Evolutionary conservation across 1,140 invertebrate genomes (phyloP), one percentile per base, ranked within the genome.

Genomic region (Gonatopus flavifemur): DNA sequence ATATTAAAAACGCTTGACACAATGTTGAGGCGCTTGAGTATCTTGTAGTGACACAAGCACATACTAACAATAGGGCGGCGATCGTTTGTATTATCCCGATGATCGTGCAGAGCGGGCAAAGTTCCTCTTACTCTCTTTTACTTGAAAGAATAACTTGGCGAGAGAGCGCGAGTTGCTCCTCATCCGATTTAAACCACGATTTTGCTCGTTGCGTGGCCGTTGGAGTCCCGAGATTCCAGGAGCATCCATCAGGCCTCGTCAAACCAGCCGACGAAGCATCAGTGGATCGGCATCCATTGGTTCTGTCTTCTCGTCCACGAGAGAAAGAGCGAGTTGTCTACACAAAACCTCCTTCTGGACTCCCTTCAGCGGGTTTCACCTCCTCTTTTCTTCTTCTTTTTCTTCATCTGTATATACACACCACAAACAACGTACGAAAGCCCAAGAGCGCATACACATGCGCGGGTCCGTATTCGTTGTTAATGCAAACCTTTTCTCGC

Each of bases 161-260:
- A n/a, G n/a, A n/a, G n/a, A n/a, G n/a, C 47, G 57, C 57, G 62
- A 56, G 64, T 69, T 51, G 59, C 59, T n/a, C n/a, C n/a, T n/a
- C n/a, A n/a, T n/a, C n/a, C 69, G 70, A 74, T 73, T 75, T 67
- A 70, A 74, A 72, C 64, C 64, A 64, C 62, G 74, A 76, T 76
- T 72, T 74, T 68, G 69, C 66, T 69, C 63, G 69, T 74, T 72
- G 66, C 59, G 54, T 43, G 46, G 20, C 42, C 52, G 61, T 57
- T 64, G 52, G 57, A 68, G 67, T 64, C 72, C 72, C 58, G 63
- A 59, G 69, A 75, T 75, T 69, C 69, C 71, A 69, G 55, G 63
- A 63, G 72, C 72, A 77, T 75, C 74, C 74, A 77, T 76, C 74
- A 76, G 72, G 58, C 55, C 67, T 76, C 72, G 72, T 75, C 72